Base-by-base conservation (phyloP, 1,140 invertebrate genomes). In the Pristionchus pacificus region DNA sequence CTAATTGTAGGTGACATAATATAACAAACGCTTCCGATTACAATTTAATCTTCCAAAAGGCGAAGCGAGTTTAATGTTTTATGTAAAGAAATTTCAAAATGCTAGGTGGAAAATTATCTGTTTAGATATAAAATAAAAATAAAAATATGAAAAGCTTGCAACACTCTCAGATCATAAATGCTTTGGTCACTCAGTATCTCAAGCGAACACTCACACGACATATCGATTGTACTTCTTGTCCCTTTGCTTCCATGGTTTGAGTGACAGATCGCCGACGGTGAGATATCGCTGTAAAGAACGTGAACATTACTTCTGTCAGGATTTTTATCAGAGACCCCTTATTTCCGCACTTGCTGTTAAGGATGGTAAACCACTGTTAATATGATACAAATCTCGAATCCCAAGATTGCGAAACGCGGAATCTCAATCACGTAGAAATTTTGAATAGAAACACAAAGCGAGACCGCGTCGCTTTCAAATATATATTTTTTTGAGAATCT, bases 171-270 rank as follows among this genome's bases (percentile, higher is more conserved):
- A n/a, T n/a, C n/a, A n/a, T n/a, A n/a, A n/a, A n/a, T 91, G 81
- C 30, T 90, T 27, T 63, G 25, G 49, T 62, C 24, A 24, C 30
- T 2, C 59, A 15, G 25, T 57, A 38, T n/a, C 2, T 2, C 29
- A 64, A 27, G 1, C 2, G 19, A 27, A 6, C 60, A 58, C 70
- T 68, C 29, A 73, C 71, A 73, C 49, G 27, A 55, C 38, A 31
- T 73, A 73, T 31, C 59, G 32, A 25, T 58, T 60, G 60, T 68
- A 73, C 38, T 74, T 65, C 25, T 55, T 10, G 15, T 74, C 60
- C 27, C 73, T 33, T 15, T 30, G 19, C 60, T 74, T 65, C 25
- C 58, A 74, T 55, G 61, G 29, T 32, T 67, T 74, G 61, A 72
- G 30, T 1, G 69, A 70, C 1, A 74, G 66, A 32, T 74, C 73